Evolutionary conservation across 1,140 invertebrate species (phyloP).

Genomic region (Medauroidea extradentata): DNA sequence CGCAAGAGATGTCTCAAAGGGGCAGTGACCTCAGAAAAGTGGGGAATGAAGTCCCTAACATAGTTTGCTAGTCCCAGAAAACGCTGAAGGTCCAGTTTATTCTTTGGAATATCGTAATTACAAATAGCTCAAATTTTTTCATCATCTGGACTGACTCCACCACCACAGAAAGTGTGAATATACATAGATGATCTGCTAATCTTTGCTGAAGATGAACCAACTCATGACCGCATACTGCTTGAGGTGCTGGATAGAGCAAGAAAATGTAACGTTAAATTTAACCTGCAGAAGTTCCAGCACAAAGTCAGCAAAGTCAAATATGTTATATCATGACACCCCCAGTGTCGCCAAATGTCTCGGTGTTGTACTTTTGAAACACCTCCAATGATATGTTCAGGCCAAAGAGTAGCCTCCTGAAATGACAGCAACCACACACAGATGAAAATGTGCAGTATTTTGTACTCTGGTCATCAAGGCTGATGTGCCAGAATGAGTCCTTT

Average conservation of each 20-base stretch:
- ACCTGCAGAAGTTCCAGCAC: slow-evolving; percentile 25
- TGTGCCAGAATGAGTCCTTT: slow-evolving; percentile 24
- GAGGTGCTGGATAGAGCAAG: slow-evolving; percentile 4
- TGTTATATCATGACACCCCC: slow-evolving; percentile 28
- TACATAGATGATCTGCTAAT: slow-evolving; percentile 40
- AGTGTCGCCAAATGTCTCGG: slow-evolving; percentile 17
- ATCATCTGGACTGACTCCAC: neutral
- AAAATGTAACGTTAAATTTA: slow-evolving; percentile 3
- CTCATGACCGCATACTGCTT: no score
- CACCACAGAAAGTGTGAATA: slow-evolving; percentile 35
- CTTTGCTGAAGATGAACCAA: no score
- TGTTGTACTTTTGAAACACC: no score
- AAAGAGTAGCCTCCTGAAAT: slow-evolving; percentile 36
- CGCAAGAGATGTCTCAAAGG: no score
- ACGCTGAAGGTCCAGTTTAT: no score
- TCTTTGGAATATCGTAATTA: no score
- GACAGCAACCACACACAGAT: slow-evolving; percentile 34
- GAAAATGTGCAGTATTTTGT: slow-evolving; percentile 26
- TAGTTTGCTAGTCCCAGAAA: no score
- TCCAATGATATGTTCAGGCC: slow-evolving; percentile 20
- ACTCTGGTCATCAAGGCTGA: slow-evolving; percentile 22
- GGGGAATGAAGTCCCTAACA: no score
- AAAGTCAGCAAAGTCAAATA: slow-evolving; percentile 35
- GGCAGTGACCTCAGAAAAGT: no score
- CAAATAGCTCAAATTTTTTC: neutral